Conservation (phyloP, 2,113 vertebrate genomes). For the Cinclus cinclus region DNA sequence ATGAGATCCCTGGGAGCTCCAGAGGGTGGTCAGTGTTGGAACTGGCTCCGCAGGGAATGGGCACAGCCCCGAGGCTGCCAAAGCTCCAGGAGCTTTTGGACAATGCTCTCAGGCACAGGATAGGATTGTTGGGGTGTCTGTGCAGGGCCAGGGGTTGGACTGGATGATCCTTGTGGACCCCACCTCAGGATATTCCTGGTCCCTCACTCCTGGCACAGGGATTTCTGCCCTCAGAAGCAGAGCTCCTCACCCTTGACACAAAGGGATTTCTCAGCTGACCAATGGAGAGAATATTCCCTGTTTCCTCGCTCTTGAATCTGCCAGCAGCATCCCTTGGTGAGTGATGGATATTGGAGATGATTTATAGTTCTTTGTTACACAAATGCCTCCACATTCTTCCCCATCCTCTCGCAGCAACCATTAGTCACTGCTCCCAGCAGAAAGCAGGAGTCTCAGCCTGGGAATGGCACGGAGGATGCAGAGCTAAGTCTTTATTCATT, state of each 20-base stretch:
- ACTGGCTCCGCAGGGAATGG: no score
- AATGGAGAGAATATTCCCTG: neutral
- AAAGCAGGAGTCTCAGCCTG: neutral
- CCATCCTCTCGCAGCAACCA: constrained; percentile 16
- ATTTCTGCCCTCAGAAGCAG: neutral
- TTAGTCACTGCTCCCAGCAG: constrained; percentile 3
- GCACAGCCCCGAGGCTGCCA: rapidly evolving
- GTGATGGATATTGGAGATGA: constrained; percentile 60
- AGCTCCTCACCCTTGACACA: neutral
- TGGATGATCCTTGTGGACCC: neutral
- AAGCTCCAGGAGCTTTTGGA: neutral
- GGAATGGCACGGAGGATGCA: neutral
- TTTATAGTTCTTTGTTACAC: constrained; percentile 75
- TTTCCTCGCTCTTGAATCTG: constrained; percentile 27
- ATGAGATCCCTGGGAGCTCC: neutral
- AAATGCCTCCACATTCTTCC: constrained; percentile 68
- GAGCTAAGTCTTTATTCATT: neutral
- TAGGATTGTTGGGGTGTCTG: neutral
- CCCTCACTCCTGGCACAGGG: rapidly evolving
- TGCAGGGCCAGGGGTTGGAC: neutral
- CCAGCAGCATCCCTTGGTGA: constrained; percentile 41
- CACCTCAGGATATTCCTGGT: neutral
- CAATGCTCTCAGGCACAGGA: rapidly evolving
- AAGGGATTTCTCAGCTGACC: neutral
- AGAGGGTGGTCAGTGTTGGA: neutral